Evolutionary conservation across 1,140 invertebrate genomes (phyloP), one percentile per base, ranked within the genome.

Genomic region (Apolygus lucorum): DNA sequence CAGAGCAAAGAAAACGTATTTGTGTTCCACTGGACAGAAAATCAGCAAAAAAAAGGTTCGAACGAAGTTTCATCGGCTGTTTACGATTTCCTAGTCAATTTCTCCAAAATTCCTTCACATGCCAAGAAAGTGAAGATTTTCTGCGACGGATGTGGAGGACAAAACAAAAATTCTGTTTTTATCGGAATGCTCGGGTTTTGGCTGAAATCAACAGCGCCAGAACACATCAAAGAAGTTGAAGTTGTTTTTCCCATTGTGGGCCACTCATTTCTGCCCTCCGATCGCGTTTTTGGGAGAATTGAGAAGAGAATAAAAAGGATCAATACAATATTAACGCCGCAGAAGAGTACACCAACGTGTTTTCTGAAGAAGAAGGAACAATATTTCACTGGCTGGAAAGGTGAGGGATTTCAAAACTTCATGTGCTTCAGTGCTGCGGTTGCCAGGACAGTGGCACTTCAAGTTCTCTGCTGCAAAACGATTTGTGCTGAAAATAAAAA

Each of bases 151-250:
- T 77, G 75, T 68, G 73, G 68, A 26, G 73, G 72, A 13, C 76
- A 77, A 68, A 77, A 78, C 69, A 79, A 78, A 74, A 78, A 77
- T 69, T 65, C 72, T 21, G 73, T 76, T 28, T 59, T 77, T 14
- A 71, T 74, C n/a, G 75, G 70, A 42, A 70, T 73, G 75, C 28
- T 72, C n/a, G 66, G 52, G 11, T 73, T 73, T 67, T 77, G 71
- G 73, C 63, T 78, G 0, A 67, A 59, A 52, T n/a, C 28, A 63
- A 52, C 74, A 64, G 73, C 75, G 21, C 71, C 75, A 17, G 1
- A 34, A 26, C 63, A 75, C 66, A 52, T 77, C 0, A 70, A 74
- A 52, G 25, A 65, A 69, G 28, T 78, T 13, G 76, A 73, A 62
- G 52, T 75, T 25, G 14, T 74, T 13, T 75, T 74, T 69, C 74